phyloP scores from a whole-genome alignment of 2,888 invertebrate genomes.

The Morinoia aosen region DNA sequence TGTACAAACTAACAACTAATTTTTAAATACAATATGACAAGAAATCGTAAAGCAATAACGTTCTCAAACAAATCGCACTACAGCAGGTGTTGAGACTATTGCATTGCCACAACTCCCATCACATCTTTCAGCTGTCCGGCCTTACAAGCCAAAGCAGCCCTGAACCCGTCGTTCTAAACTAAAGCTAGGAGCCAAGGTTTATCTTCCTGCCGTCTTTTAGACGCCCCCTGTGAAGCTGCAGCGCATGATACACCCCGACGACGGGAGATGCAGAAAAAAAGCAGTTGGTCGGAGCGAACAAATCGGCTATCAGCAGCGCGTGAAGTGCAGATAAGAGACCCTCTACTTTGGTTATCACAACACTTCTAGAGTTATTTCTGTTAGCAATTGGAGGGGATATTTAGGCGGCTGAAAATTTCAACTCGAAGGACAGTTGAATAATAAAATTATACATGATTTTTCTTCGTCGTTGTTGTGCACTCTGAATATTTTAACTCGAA shows the following conservation, averaged over 20 bases:
- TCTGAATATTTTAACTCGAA: no score
- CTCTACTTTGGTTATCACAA: neutral
- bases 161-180: no score
- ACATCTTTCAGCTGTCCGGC: neutral
- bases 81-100: neutral
- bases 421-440: neutral
- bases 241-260: neutral
- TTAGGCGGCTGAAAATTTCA: neutral
- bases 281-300: neutral
- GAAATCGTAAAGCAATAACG: neutral
- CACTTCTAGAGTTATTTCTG: neutral
- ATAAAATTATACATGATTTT: neutral
- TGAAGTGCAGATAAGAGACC: neutral
- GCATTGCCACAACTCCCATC: neutral
- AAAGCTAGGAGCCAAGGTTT: neutral
- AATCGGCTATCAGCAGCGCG: neutral
- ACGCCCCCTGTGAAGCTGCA: neutral
- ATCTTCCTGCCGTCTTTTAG: neutral
- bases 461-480: no score
- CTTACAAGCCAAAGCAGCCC: neutral
- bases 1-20: neutral
- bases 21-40: neutral
- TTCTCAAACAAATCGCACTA: neutral
- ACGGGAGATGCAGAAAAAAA: neutral
- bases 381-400: neutral